Conservation (phyloP, 2,113 vertebrate genomes). For the Dolichotis patagonum region DNA sequence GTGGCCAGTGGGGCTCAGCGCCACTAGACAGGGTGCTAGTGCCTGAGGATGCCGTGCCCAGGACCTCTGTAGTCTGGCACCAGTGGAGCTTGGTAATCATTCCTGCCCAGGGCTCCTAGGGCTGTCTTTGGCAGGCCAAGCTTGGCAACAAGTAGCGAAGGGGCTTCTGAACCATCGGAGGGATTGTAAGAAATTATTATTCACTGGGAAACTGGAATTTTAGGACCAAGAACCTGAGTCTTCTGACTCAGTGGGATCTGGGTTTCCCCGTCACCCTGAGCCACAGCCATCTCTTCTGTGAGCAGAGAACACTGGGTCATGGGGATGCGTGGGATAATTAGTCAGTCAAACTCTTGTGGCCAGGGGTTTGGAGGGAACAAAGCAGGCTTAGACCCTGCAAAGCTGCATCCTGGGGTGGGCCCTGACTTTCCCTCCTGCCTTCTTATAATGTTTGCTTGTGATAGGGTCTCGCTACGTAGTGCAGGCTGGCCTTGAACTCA, state of each 20-base stretch:
- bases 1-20: accelerated
- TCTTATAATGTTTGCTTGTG: accelerated
- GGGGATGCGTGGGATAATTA: background rate
- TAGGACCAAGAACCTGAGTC: background rate
- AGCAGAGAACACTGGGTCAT: background rate
- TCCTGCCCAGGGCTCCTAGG: accelerated
- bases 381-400: background rate
- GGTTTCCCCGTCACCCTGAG: background rate
- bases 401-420: background rate
- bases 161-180: background rate
- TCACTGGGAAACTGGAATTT: background rate
- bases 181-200: background rate
- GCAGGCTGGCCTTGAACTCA: background rate
- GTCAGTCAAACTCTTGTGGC: background rate
- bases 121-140: background rate
- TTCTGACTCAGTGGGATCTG: background rate
- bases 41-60: background rate
- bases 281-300: background rate
- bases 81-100: background rate
- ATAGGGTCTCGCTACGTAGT: background rate
- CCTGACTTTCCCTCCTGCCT: background rate
- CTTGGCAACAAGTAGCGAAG: background rate
- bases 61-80: background rate
- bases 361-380: background rate
- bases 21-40: background rate